Evolutionary conservation across 2,888 invertebrate genomes (phyloP).

Genomic region (Cantharis rufa): DNA sequence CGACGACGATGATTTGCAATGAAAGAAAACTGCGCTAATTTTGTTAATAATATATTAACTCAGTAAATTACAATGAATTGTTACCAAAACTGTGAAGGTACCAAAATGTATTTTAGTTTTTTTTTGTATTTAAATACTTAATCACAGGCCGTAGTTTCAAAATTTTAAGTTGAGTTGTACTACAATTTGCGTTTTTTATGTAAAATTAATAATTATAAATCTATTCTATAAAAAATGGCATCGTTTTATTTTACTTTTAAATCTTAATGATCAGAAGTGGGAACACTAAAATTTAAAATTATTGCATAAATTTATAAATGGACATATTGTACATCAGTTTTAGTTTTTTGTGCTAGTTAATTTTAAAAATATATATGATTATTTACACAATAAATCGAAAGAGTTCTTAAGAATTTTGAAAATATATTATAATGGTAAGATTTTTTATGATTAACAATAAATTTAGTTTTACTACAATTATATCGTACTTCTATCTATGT

Average conservation of each 20-base stretch:
- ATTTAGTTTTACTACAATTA: slow-evolving; percentile 3
- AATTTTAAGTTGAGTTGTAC: slow-evolving; percentile 43
- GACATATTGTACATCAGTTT: slow-evolving; percentile 21
- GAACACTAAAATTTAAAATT: slow-evolving; percentile 22
- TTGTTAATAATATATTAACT: slow-evolving; percentile 24
- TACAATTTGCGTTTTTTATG: slow-evolving; percentile 24
- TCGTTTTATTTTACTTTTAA: slow-evolving; percentile 7
- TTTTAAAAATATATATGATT: neutral
- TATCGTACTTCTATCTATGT: slow-evolving; percentile 16
- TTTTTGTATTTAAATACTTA: slow-evolving; percentile 16
- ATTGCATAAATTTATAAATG: slow-evolving; percentile 22
- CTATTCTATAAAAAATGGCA: slow-evolving; percentile 32
- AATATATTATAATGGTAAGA: neutral
- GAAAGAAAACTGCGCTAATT: slow-evolving; percentile 1
- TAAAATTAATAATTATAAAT: slow-evolving; percentile 17
- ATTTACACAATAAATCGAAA: neutral
- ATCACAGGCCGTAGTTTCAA: slow-evolving; percentile 48
- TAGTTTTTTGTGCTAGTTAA: slow-evolving; percentile 18
- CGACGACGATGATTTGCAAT: slow-evolving; percentile 79
- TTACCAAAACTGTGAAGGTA: slow-evolving; percentile 39
- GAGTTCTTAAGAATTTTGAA: neutral
- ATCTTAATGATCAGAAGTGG: slow-evolving; percentile 14
- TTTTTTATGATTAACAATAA: neutral
- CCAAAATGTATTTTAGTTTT: slow-evolving; percentile 45
- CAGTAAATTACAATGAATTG: slow-evolving; percentile 20